Evolutionary conservation across 2,113 vertebrate genomes (phyloP).

Genomic region (Mohoua ochrocephala): DNA sequence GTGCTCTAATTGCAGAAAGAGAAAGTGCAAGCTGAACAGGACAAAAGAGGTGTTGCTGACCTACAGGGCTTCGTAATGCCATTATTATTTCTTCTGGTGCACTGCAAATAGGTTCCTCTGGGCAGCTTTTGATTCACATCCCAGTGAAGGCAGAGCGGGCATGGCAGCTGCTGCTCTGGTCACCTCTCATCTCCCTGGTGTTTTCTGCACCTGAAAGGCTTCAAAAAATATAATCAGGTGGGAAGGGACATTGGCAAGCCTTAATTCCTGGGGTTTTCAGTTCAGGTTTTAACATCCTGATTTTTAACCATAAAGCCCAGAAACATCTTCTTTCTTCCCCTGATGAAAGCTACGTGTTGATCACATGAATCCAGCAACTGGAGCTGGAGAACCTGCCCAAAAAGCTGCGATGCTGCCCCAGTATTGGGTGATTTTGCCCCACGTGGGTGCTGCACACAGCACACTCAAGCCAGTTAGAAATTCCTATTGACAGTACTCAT

Average conservation of each 20-base stretch:
- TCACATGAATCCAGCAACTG: neutral
- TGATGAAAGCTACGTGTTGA: neutral
- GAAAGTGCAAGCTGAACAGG: neutral
- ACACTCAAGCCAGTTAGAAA: neutral
- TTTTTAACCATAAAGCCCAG: neutral
- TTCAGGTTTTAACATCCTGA: neutral
- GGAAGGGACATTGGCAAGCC: neutral
- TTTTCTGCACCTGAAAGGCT: neutral
- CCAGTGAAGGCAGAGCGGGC: neutral
- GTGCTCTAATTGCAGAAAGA: neutral
- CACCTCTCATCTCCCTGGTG: neutral
- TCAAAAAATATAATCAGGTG: neutral
- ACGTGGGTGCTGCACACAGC: rapidly evolving
- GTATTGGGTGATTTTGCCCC: neutral
- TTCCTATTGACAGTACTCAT: neutral
- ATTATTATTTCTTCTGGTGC: neutral
- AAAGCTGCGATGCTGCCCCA: neutral
- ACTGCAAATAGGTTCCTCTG: neutral
- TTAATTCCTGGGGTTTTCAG: neutral
- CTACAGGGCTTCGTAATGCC: neutral
- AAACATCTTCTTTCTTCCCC: neutral
- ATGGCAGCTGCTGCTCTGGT: neutral
- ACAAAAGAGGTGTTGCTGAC: neutral
- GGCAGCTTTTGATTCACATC: neutral
- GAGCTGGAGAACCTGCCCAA: neutral